These are phyloP conservation scores for Parotia lawesii DNA, from an alignment of 2,113 vertebrate species.

Conservation along the genomic window DNA sequence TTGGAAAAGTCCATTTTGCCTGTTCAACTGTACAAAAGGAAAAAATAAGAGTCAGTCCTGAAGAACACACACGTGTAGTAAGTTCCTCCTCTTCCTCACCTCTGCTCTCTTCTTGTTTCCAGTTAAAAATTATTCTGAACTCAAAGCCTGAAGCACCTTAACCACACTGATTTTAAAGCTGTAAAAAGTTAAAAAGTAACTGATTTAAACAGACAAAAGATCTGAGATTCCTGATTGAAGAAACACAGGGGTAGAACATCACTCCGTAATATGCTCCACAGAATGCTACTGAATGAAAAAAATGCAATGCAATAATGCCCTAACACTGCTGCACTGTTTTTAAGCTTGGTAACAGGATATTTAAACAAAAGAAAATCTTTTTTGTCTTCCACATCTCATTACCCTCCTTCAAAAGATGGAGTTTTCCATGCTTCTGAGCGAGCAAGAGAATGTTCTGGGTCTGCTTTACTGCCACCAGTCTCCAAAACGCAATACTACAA, in stretches of 20 bases:
- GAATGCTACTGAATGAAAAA: background rate
- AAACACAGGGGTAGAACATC: background rate
- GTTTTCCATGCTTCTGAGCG: background rate
- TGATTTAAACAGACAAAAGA: background rate
- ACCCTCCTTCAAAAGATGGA: background rate
- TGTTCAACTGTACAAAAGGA: constrained; percentile 51
- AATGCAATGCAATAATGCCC: background rate
- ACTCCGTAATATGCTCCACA: background rate
- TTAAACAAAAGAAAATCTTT: background rate
- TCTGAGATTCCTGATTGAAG: background rate
- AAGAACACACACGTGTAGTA: background rate
- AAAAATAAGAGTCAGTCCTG: background rate
- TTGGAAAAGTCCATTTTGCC: constrained; percentile 92
- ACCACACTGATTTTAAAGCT: background rate
- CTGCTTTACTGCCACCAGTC: background rate
- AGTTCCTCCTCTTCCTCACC: background rate
- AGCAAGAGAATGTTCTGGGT: background rate
- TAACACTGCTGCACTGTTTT: background rate
- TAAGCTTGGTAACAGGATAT: background rate
- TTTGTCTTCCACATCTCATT: background rate
- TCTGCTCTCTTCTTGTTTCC: background rate
- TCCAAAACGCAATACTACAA: background rate
- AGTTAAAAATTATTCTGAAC: background rate
- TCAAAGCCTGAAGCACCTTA: background rate
- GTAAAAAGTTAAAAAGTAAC: background rate